Percentiles rank a stretch among this genome's conserved stretches.
Evolutionary conservation across 2,888 invertebrate genomes (phyloP).

Genomic region (Cactoblastis cactorum): DNA sequence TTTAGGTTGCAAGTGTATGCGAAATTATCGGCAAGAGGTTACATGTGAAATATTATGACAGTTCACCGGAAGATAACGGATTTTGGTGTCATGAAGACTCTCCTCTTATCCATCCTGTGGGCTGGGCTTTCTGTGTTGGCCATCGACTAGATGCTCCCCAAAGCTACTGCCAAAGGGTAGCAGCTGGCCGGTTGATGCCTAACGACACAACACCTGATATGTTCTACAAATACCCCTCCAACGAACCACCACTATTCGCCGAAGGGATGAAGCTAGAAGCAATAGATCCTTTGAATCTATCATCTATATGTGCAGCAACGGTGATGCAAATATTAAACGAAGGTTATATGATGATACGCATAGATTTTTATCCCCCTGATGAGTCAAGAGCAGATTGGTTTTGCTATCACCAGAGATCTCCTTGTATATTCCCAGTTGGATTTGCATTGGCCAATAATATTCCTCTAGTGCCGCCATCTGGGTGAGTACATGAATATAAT

Average conservation of each 20-base stretch:
- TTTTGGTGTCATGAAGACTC: slow-evolving; percentile 99
- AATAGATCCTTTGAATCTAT: slow-evolving; percentile 96
- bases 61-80: slow-evolving; percentile 87
- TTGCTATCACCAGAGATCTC: slow-evolving; percentile 96
- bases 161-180: slow-evolving; percentile 86
- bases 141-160: slow-evolving; percentile 92
- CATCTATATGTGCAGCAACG: slow-evolving; percentile 96
- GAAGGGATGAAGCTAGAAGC: slow-evolving; percentile 98
- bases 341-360: slow-evolving; percentile 96
- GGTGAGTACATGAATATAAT: slow-evolving; percentile 42
- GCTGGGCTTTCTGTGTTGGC: slow-evolving; percentile 96
- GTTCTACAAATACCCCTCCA: slow-evolving; percentile 82
- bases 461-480: slow-evolving; percentile 90
- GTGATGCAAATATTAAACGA: slow-evolving; percentile 95
- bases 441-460: slow-evolving; percentile 93
- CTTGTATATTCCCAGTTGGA: slow-evolving; percentile 96
- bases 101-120: slow-evolving; percentile 95
- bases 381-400: slow-evolving; percentile 95
- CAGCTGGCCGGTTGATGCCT: slow-evolving; percentile 83
- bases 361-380: slow-evolving; percentile 95
- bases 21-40: slow-evolving; percentile 95
- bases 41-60: slow-evolving; percentile 93
- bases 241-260: slow-evolving; percentile 81
- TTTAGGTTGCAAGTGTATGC: slow-evolving; percentile 89
- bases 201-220: slow-evolving; percentile 90